A percentile compares a stretch with the other conserved stretches of the same genome.
These are phyloP conservation scores for Gallinago stenura DNA, from an alignment of 2,797 vertebrate species.

Conservation along the genomic window DNA sequence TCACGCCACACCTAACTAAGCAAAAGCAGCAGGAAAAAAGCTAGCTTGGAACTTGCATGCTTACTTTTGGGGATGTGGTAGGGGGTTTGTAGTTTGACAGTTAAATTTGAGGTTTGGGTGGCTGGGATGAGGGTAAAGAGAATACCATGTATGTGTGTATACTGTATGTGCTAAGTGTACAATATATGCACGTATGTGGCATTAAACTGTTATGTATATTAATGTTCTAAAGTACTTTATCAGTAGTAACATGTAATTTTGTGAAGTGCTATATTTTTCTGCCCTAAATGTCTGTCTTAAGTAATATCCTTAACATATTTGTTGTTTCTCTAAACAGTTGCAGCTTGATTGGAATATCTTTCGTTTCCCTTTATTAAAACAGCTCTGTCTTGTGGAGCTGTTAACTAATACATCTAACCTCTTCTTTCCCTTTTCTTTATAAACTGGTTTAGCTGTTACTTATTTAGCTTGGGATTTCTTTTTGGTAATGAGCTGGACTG, in stretches of 20 bases:
- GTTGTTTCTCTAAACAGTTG: constrained; percentile 81
- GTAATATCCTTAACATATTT: constrained; percentile 79
- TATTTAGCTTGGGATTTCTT: constrained; percentile 5
- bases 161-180: constrained; percentile 67
- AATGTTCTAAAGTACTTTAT: constrained; percentile 65
- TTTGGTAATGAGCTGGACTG: neutral
- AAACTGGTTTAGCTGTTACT: constrained; percentile 37
- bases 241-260: constrained; percentile 66
- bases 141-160: constrained; percentile 68
- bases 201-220: constrained; percentile 47
- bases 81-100: neutral
- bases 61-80: neutral
- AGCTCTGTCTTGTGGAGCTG: constrained; percentile 72
- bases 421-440: constrained; percentile 67
- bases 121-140: constrained; percentile 19
- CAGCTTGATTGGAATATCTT: constrained; percentile 77
- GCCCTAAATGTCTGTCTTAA: constrained; percentile 73
- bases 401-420: constrained; percentile 73
- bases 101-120: constrained; percentile 31
- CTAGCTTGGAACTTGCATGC: constrained; percentile 34
- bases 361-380: constrained; percentile 73
- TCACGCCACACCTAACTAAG: constrained; percentile 26
- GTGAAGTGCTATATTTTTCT: constrained; percentile 73
- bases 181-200: constrained; percentile 67
- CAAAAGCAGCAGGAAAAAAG: neutral